phyloP scores from a whole-genome alignment of 2,888 invertebrate genomes.

The Podabrus alpinus region DNA sequence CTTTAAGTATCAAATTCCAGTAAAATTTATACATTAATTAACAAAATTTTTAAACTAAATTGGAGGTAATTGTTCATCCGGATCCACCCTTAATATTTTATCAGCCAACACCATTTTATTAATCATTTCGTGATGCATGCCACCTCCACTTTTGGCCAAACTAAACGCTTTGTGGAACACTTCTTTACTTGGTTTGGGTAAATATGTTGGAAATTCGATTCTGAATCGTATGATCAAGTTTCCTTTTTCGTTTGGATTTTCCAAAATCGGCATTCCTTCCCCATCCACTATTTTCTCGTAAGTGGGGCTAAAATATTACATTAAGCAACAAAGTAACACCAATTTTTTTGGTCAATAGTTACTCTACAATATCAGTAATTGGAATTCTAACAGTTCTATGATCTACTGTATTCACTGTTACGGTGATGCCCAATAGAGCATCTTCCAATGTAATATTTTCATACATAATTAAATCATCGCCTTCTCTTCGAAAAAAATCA shows the following conservation, averaged over 20 bases:
- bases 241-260: slow-evolving; percentile 66
- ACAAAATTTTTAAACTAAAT: slow-evolving; percentile 33
- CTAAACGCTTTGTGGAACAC: slow-evolving; percentile 50
- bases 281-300: slow-evolving; percentile 70
- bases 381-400: slow-evolving; percentile 68
- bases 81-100: slow-evolving; percentile 54
- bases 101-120: slow-evolving; percentile 54
- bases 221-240: slow-evolving; percentile 72
- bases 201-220: slow-evolving; percentile 61
- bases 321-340: neutral
- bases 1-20: neutral
- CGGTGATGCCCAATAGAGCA: slow-evolving; percentile 70
- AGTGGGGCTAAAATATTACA: slow-evolving; percentile 57
- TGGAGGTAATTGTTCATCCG: slow-evolving; percentile 52
- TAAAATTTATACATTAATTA: neutral
- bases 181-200: slow-evolving; percentile 57
- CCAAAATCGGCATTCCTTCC: slow-evolving; percentile 75
- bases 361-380: slow-evolving; percentile 73
- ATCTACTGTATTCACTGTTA: slow-evolving; percentile 72
- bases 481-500: slow-evolving; percentile 66
- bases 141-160: slow-evolving; percentile 49
- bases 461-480: slow-evolving; percentile 68
- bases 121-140: slow-evolving; percentile 49
- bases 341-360: slow-evolving; percentile 6
- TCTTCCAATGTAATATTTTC: slow-evolving; percentile 67